Percentiles rank a stretch among this genome's conserved stretches.
Evolutionary conservation across 2,888 invertebrate genomes (phyloP).

Genomic region (Endomychus coccineus): DNA sequence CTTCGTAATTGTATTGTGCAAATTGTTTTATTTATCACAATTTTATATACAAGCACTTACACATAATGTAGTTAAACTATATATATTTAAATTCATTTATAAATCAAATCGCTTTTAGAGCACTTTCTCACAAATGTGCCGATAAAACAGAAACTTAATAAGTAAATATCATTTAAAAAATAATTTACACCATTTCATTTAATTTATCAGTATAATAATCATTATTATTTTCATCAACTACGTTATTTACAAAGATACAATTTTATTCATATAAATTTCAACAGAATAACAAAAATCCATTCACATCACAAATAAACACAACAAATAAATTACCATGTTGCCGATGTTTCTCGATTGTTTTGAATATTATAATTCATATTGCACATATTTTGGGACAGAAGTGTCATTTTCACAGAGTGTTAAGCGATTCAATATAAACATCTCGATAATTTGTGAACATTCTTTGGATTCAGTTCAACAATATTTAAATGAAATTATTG

Average conservation of each 20-base stretch:
- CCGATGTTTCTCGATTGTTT: too few species aligned
- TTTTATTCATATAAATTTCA: not conserved
- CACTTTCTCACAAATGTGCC: slow-evolving; percentile 30
- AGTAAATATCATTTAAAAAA: slow-evolving; percentile 21
- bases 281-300: not conserved
- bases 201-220: slow-evolving; percentile 17
- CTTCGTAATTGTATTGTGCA: too few species aligned
- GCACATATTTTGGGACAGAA: too few species aligned
- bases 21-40: slow-evolving; percentile 45
- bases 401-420: not conserved
- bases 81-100: slow-evolving; percentile 30
- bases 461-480: too few species aligned
- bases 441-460: too few species aligned
- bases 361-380: slow-evolving; percentile 9
- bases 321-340: too few species aligned
- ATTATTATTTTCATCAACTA: too few species aligned
- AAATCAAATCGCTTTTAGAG: slow-evolving; percentile 28
- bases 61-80: slow-evolving; percentile 32
- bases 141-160: slow-evolving; percentile 27
- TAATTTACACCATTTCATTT: slow-evolving; percentile 22
- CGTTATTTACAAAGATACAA: slow-evolving; percentile 11
- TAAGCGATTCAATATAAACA: not conserved
- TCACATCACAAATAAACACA: not conserved
- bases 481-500: too few species aligned
- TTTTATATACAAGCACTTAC: slow-evolving; percentile 45